Conservation (phyloP, 2,797 vertebrate species). For the Numenius phaeopus region DNA sequence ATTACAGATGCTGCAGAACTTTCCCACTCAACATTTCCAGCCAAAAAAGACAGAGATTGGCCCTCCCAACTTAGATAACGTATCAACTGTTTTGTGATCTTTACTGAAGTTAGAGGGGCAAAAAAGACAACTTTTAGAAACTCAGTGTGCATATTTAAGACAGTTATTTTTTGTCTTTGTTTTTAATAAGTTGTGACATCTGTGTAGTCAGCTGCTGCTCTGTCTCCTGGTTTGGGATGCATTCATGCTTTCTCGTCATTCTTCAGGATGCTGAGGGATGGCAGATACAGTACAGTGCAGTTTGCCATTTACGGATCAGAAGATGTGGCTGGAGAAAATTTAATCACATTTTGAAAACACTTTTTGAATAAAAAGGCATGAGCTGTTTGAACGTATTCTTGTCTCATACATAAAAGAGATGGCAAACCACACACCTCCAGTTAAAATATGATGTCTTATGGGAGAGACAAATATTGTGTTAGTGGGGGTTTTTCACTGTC, state of each 20-base stretch:
- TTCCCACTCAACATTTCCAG: not conserved
- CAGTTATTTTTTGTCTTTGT: not conserved
- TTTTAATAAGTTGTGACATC: not conserved
- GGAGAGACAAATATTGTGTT: not conserved
- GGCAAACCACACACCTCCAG: not conserved
- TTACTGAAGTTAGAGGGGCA: not conserved
- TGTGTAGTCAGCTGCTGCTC: not conserved
- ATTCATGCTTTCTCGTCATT: not conserved
- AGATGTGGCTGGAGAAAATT: not conserved
- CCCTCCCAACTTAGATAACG: not conserved
- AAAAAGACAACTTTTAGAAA: constrained; percentile 22
- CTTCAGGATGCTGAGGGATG: not conserved
- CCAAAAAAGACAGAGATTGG: not conserved
- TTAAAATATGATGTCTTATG: not conserved
- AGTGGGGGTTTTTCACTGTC: not conserved
- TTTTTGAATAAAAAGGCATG: not conserved
- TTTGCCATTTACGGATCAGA: not conserved
- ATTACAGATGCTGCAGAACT: not conserved
- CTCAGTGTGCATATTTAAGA: not conserved
- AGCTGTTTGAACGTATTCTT: not conserved
- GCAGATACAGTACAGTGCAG: not conserved
- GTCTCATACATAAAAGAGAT: not conserved
- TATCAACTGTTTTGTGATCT: not conserved
- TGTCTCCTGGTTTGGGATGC: not conserved
- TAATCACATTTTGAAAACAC: too few relatives aligned